Percentiles rank a stretch among this genome's conserved stretches.
Evolutionary conservation across 2,888 invertebrate genomes (phyloP).

Genomic region (Caenorhabditis macrosperma): DNA sequence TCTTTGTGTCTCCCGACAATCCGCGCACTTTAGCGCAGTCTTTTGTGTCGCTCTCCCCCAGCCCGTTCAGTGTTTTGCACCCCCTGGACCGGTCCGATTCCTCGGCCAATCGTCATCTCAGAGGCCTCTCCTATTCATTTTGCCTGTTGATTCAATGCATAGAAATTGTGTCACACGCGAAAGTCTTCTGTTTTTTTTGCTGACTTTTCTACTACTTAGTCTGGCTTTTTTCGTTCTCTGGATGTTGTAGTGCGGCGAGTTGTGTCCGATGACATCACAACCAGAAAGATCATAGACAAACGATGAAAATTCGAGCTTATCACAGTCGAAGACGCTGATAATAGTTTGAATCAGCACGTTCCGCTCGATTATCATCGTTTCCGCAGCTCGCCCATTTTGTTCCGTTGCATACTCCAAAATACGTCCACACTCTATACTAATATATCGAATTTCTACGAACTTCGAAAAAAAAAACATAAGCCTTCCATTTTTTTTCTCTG

Average conservation of each 20-base stretch:
- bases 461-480: too few species aligned
- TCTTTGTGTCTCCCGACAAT: slow-evolving; percentile 42
- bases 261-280: slow-evolving; percentile 11
- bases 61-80: slow-evolving; percentile 32
- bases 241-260: background rate
- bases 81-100: slow-evolving; percentile 46
- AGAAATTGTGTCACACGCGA: slow-evolving; percentile 18
- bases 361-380: slow-evolving; percentile 22
- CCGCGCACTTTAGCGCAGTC: slow-evolving; percentile 44
- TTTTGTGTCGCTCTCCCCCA: slow-evolving; percentile 35
- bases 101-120: slow-evolving; percentile 36
- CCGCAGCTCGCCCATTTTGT: background rate
- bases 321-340: slow-evolving; percentile 26
- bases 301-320: slow-evolving; percentile 18
- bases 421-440: background rate
- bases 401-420: background rate
- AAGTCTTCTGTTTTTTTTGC: background rate
- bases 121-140: slow-evolving; percentile 34
- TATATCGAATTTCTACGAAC: slow-evolving; percentile 17
- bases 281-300: slow-evolving; percentile 57
- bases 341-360: slow-evolving; percentile 40
- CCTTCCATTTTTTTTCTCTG: background rate
- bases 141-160: slow-evolving; percentile 43
- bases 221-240: background rate
- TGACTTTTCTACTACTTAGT: too few species aligned